Conservation (phyloP, 2,113 vertebrate genomes). For the Hippopotamus amphibius region DNA sequence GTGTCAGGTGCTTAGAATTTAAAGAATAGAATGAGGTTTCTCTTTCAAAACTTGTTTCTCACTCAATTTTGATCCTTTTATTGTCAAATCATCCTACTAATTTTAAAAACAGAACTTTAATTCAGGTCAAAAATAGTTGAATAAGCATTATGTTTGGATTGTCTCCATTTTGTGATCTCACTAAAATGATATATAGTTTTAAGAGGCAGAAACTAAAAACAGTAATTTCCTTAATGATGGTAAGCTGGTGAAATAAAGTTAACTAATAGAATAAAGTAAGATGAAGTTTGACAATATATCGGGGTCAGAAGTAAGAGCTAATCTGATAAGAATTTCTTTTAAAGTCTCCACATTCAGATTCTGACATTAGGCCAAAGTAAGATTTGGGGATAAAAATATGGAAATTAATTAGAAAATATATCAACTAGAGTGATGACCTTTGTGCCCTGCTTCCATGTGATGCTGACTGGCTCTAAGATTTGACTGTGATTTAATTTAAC, state of each 20-base stretch:
- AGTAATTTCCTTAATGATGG: not conserved
- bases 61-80: not conserved
- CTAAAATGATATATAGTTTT: not conserved
- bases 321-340: not conserved
- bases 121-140: not conserved
- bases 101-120: not conserved
- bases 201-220: not conserved
- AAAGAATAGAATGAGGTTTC: not conserved
- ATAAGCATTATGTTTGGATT: not conserved
- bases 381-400: not conserved
- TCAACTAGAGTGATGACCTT: not conserved
- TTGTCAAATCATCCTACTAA: not conserved
- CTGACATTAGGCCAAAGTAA: not conserved
- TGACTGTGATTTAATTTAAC: not conserved
- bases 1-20: not conserved
- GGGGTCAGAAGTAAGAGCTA: not conserved
- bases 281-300: not conserved
- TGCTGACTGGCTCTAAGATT: not conserved
- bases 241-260: not conserved
- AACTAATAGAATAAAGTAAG: not conserved
- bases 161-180: not conserved
- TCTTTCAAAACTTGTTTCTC: not conserved
- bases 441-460: not conserved
- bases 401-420: not conserved
- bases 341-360: not conserved